Evolutionary conservation across 64 coral and sea anemone genomes (phyloP).

Genomic region (Trachythela sp.): DNA sequence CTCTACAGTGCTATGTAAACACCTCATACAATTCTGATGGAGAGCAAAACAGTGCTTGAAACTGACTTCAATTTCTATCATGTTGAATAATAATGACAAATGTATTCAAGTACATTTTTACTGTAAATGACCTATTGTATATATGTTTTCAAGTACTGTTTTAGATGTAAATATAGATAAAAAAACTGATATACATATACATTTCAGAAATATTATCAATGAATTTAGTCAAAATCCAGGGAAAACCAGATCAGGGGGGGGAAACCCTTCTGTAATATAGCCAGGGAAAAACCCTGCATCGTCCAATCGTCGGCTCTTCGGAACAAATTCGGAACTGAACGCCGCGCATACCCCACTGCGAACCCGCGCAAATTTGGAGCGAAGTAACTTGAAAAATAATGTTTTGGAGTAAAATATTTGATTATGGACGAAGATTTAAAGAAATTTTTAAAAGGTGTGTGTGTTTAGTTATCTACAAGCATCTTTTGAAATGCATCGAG

Average conservation of each 20-base stretch:
- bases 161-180: not conserved
- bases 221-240: too few species aligned
- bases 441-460: constrained; percentile 58
- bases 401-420: not conserved
- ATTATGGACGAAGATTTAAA: constrained; percentile 53
- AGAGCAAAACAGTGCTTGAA: not conserved
- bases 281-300: not conserved
- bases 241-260: too few species aligned
- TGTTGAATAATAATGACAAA: not conserved
- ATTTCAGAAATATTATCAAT: too few species aligned
- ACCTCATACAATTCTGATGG: not conserved
- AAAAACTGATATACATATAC: too few species aligned
- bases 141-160: not conserved
- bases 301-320: not conserved
- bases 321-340: not conserved
- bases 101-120: not conserved
- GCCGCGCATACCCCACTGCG: too few species aligned
- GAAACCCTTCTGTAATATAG: not conserved
- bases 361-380: not conserved
- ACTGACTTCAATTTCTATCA: too few species aligned
- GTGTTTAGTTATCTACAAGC: not conserved
- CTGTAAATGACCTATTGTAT: not conserved
- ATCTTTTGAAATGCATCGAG: too few species aligned
- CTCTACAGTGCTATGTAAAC: not conserved
- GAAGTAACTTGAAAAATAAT: not conserved